Conservation (phyloP, 2,797 vertebrate species). For the Denticeps clupeoides region DNA sequence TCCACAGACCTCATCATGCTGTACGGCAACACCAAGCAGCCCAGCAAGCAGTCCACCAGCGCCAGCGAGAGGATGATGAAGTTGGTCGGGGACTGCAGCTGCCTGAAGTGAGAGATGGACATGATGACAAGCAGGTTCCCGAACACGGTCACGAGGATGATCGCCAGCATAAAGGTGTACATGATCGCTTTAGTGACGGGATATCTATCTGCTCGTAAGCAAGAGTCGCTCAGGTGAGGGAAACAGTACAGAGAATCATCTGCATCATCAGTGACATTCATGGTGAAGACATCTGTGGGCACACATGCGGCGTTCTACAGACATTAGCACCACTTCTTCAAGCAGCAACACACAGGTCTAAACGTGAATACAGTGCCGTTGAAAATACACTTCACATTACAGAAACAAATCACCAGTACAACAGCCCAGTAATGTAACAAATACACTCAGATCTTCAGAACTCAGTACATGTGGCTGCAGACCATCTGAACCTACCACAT, state of each 20-base stretch:
- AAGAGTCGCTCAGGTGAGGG: conserved; percentile 17
- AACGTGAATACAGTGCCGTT: too few relatives aligned
- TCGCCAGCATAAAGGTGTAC: conserved; percentile 10
- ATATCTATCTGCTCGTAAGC: conserved; percentile 5
- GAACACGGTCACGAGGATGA: conserved; percentile 27
- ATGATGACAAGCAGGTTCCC: conserved; percentile 33
- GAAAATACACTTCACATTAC: too few relatives aligned
- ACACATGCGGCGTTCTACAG: too few relatives aligned
- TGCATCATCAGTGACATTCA: too few relatives aligned
- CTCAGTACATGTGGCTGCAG: too few relatives aligned
- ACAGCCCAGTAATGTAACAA: too few relatives aligned
- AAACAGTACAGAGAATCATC: conserved; percentile 16
- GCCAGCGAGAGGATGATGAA: conserved; percentile 29
- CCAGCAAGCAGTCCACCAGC: conserved; percentile 27
- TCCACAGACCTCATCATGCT: conserved; percentile 34
- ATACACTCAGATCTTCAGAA: too few relatives aligned
- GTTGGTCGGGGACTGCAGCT: conserved; percentile 23
- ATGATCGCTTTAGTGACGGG: conserved; percentile 5
- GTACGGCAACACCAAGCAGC: conserved; percentile 32
- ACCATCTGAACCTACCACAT: too few relatives aligned
- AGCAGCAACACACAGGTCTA: too few relatives aligned
- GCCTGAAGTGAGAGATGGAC: conserved; percentile 25
- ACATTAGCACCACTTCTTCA: too few relatives aligned
- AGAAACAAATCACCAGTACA: too few relatives aligned
- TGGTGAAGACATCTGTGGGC: too few relatives aligned